Percentiles rank a stretch among this genome's conserved stretches.
phyloP scores from a whole-genome alignment of 2,113 vertebrate genomes.

The Haplochromis burtoni region DNA sequence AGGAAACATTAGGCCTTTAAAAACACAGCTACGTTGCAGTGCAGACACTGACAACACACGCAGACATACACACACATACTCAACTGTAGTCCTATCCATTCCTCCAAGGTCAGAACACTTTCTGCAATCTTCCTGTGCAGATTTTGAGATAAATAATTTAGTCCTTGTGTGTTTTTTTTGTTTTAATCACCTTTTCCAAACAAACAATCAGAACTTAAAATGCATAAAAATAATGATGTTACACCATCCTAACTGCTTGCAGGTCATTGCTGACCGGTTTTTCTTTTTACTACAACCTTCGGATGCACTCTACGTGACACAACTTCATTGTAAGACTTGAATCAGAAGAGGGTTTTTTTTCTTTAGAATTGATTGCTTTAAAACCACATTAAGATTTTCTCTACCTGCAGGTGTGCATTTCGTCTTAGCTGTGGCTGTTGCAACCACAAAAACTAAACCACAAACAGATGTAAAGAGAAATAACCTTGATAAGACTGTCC shows the following conservation, averaged over 20 bases:
- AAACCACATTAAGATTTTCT: background rate
- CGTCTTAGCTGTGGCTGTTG: background rate
- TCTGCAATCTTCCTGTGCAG: background rate
- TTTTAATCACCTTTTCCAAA: background rate
- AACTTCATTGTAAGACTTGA: background rate
- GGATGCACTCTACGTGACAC: background rate
- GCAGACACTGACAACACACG: constrained; percentile 22
- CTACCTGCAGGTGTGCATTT: background rate
- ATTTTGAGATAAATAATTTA: background rate
- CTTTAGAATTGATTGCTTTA: background rate
- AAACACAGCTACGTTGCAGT: constrained; percentile 53
- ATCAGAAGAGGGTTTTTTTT: background rate
- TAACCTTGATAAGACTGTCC: background rate
- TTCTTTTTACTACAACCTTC: background rate
- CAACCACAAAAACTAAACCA: background rate
- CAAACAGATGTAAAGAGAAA: background rate
- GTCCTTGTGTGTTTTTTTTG: background rate
- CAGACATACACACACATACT: background rate
- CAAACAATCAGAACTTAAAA: background rate
- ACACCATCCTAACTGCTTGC: background rate
- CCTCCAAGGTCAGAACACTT: constrained; percentile 5
- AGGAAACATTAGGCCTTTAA: constrained; percentile 78
- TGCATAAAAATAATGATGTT: background rate
- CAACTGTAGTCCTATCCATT: background rate
- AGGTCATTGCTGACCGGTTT: background rate